Conservation (phyloP, 1,140 invertebrate genomes). For the Trichonephila clavipes region DNA sequence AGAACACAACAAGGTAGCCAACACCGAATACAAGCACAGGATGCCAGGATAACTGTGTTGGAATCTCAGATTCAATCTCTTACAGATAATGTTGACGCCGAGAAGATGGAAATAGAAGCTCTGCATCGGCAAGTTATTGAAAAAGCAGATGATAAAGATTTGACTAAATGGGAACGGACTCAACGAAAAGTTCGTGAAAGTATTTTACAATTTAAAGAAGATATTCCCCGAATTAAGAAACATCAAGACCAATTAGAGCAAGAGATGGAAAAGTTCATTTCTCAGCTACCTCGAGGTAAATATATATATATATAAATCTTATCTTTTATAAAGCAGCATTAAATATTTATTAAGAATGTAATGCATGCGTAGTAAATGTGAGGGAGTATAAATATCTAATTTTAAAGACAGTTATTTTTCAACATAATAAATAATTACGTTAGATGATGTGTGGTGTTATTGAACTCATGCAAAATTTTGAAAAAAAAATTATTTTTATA, state of each 20-base stretch:
- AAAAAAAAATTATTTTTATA: too few species aligned
- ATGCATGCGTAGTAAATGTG: too few species aligned
- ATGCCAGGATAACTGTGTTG: slow-evolving; percentile 28
- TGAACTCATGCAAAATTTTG: too few species aligned
- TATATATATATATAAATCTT: too few species aligned
- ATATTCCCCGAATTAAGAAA: slow-evolving; percentile 31
- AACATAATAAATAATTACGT: too few species aligned
- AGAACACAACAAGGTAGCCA: slow-evolving; percentile 6
- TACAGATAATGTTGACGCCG: slow-evolving; percentile 21
- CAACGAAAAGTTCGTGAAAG: slow-evolving; percentile 68
- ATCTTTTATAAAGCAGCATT: background rate
- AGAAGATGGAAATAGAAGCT: slow-evolving; percentile 62
- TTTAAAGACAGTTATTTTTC: too few species aligned
- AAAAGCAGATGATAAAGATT: slow-evolving; percentile 66
- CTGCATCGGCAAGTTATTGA: slow-evolving; percentile 61
- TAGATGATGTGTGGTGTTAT: too few species aligned
- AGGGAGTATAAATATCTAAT: too few species aligned
- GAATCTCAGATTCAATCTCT: slow-evolving; percentile 65
- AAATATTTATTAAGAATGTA: too few species aligned
- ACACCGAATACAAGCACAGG: background rate
- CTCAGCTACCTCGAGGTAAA: slow-evolving; percentile 65
- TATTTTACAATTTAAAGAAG: slow-evolving; percentile 64
- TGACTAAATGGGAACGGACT: slow-evolving; percentile 40
- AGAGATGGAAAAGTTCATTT: slow-evolving; percentile 51
- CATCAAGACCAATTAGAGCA: slow-evolving; percentile 49